phyloP scores from a whole-genome alignment of 2,888 invertebrate species.

The Lutraria lutraria region DNA sequence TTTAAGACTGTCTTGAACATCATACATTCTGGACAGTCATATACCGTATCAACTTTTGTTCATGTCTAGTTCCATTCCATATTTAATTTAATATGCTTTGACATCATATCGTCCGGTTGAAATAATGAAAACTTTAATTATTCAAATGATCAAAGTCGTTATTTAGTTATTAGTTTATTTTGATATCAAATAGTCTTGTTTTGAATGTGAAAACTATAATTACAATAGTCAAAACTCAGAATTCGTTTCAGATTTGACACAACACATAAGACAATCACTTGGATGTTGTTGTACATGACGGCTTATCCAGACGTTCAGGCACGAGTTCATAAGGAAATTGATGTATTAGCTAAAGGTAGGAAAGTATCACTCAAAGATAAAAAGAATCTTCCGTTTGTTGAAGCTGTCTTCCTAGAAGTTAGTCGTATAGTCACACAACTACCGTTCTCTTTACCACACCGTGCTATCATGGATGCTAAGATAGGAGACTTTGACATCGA shows the following conservation, averaged over 20 bases:
- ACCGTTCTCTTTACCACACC: constrained; percentile 75
- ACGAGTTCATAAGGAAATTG: constrained; percentile 73
- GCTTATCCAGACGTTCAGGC: constrained; percentile 68
- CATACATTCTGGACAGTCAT: too few relatives aligned
- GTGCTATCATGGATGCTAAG: constrained; percentile 59
- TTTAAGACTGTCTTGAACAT: too few relatives aligned
- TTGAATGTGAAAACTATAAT: too few relatives aligned
- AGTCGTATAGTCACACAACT: constrained; percentile 65
- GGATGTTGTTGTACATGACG: constrained; percentile 71
- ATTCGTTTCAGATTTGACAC: constrained; percentile 4
- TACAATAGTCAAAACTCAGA: too few relatives aligned
- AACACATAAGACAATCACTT: constrained; percentile 35
- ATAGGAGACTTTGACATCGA: constrained; percentile 35
- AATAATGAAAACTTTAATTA: too few relatives aligned
- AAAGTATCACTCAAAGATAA: constrained; percentile 57
- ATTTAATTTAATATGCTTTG: too few relatives aligned
- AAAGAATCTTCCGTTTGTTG: constrained; percentile 60
- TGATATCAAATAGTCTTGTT: too few relatives aligned
- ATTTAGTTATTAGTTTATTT: too few relatives aligned
- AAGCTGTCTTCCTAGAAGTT: constrained; percentile 73
- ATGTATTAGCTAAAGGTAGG: constrained; percentile 55
- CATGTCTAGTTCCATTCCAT: too few relatives aligned
- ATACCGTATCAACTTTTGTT: too few relatives aligned
- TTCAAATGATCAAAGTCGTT: too few relatives aligned
- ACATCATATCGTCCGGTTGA: too few relatives aligned